Percentiles rank a stretch among this genome's conserved stretches.
Evolutionary conservation across 2,113 vertebrate species (phyloP).

Genomic region (Trochalopteron elliotii): DNA sequence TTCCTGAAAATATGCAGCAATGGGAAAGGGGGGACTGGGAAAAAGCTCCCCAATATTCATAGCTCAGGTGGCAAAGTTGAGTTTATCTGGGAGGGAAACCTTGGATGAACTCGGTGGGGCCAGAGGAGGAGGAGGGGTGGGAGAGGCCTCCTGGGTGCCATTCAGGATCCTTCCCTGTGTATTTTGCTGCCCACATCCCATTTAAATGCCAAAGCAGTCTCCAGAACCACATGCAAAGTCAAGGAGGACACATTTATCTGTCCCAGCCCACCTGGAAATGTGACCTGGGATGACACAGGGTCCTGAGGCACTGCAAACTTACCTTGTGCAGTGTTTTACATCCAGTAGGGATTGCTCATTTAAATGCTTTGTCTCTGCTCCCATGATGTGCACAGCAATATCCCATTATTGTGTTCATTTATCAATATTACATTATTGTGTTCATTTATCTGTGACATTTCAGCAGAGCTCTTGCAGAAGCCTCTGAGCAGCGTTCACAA

Average conservation of each 20-base stretch:
- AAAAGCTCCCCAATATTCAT: fast-evolving
- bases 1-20: neutral
- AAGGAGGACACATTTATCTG: neutral
- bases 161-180: neutral
- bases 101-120: neutral
- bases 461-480: neutral
- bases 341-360: neutral
- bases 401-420: neutral
- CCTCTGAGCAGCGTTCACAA: neutral
- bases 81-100: neutral
- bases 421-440: neutral
- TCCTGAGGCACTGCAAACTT: neutral
- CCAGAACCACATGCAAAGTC: fast-evolving
- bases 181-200: neutral
- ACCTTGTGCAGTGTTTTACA: neutral
- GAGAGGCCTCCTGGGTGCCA: neutral
- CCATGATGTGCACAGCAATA: neutral
- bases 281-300: neutral
- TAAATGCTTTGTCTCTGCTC: neutral
- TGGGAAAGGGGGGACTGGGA: neutral
- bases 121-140: neutral
- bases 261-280: neutral
- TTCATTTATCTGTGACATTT: neutral
- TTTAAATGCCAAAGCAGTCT: neutral
- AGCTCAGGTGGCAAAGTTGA: neutral